Percentiles rank a stretch among this genome's conserved stretches.
Conservation (phyloP, 2,113 vertebrate species). For the Coryphaenoides rupestris region DNA sequence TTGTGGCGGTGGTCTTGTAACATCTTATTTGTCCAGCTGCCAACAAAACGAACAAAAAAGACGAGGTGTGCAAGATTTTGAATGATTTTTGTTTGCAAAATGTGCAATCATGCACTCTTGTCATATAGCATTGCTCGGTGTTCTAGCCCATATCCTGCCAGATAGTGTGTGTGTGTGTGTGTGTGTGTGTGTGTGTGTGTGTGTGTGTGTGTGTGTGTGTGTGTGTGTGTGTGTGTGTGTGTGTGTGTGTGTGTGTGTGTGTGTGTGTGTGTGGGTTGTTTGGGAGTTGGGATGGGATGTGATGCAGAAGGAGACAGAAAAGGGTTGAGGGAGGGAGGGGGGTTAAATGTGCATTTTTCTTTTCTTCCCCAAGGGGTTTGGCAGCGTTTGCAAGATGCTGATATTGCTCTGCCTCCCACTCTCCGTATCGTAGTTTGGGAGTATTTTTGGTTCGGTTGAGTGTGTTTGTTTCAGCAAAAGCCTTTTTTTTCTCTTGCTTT, state of each 20-base stretch:
- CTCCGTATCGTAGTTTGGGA: background rate
- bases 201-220: background rate
- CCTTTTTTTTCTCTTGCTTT: no score
- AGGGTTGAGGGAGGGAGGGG: background rate
- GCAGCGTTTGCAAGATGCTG: background rate
- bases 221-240: conserved; percentile 7
- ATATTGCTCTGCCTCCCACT: background rate
- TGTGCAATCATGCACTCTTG: no score
- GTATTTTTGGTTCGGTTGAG: background rate
- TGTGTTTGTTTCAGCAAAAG: conserved; percentile 1
- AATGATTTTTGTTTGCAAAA: no score
- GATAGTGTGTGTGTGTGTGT: background rate
- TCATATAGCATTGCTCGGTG: no score
- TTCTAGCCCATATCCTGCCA: no score
- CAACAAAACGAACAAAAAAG: no score
- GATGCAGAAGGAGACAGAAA: background rate
- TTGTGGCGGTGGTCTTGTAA: no score
- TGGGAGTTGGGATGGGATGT: background rate
- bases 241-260: background rate
- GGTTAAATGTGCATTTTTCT: background rate
- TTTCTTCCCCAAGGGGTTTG: background rate
- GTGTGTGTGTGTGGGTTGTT: background rate
- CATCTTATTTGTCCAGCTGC: no score
- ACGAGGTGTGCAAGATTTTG: no score
- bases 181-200: conserved; percentile 1